phyloP scores from a whole-genome alignment of 2,797 vertebrate genomes.

The Urocyon cinereoargenteus region DNA sequence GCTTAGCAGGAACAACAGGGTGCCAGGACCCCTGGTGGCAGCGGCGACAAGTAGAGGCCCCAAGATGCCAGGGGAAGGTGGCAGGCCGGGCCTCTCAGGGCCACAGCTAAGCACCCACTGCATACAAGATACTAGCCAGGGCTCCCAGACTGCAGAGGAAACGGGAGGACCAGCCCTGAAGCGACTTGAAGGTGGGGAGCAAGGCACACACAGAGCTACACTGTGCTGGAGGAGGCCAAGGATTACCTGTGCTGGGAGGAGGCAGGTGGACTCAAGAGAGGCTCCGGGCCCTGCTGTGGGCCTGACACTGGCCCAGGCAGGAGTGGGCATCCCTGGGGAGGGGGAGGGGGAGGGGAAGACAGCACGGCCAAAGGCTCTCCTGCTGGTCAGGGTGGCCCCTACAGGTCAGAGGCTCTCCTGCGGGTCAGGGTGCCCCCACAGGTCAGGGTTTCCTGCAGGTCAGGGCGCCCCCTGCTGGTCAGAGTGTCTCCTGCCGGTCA shows the following conservation, averaged over 20 bases:
- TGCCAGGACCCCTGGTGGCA: not conserved
- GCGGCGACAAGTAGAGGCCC: not conserved
- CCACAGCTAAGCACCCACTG: not conserved
- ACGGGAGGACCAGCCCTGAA: not conserved
- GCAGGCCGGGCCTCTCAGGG: not conserved
- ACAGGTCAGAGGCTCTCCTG: not conserved
- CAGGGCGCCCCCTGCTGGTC: not conserved
- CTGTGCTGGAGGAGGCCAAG: not conserved
- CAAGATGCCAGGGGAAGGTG: fast-evolving
- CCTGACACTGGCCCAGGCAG: not conserved
- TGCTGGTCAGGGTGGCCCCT: not conserved
- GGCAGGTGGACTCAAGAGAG: not conserved
- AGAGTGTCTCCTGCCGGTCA: not conserved
- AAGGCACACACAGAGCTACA: fast-evolving
- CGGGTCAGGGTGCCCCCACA: not conserved
- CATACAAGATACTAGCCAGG: not conserved
- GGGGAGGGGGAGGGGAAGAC: not conserved
- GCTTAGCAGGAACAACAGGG: not conserved
- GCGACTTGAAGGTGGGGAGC: not conserved
- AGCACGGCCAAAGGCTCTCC: not conserved
- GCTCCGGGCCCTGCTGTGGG: not conserved
- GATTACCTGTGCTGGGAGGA: not conserved
- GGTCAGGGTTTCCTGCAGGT: not conserved
- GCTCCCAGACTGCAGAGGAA: too few species aligned
- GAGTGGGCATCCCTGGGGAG: not conserved